A percentile compares a stretch with the other conserved stretches of the same genome.
phyloP scores from a whole-genome alignment of 1,140 invertebrate species.

The Octopus bimaculoides region DNA sequence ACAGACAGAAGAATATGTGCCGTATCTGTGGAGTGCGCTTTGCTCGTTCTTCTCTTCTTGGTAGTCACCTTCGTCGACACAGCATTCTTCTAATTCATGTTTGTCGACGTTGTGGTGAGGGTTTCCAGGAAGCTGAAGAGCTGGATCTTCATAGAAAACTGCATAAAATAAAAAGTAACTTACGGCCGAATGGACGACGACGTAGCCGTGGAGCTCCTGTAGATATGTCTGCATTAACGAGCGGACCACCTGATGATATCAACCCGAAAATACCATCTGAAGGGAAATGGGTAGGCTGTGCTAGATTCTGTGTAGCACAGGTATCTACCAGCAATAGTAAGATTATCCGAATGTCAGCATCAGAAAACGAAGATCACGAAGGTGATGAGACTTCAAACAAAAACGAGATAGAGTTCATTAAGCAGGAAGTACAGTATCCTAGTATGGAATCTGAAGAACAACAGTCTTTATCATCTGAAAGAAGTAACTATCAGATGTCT shows the following conservation, averaged over 20 bases:
- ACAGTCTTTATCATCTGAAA: neutral
- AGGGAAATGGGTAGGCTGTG: conserved; percentile 11
- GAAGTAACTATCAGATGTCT: neutral
- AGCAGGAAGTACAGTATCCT: neutral
- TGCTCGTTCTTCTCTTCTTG: neutral
- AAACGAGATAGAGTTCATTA: neutral
- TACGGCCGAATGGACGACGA: conserved; percentile 8
- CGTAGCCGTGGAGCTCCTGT: conserved; percentile 7
- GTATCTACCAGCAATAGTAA: conserved; percentile 1
- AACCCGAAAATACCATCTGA: neutral
- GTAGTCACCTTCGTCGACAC: conserved; percentile 6
- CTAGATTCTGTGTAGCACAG: neutral
- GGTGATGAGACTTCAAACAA: neutral
- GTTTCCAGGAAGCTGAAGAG: conserved; percentile 1
- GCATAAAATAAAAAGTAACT: conserved; percentile 4
- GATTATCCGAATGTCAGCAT: neutral
- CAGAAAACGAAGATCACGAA: neutral
- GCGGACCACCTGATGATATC: conserved; percentile 8
- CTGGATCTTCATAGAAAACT: conserved; percentile 1
- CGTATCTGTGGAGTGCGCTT: conserved; percentile 13
- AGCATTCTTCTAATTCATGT: neutral
- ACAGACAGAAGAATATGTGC: conserved; percentile 15
- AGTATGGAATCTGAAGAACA: neutral
- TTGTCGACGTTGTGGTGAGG: conserved; percentile 8
- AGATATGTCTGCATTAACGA: conserved; percentile 9